Evolutionary conservation across 1,140 invertebrate species (phyloP), one percentile per base, ranked within the genome.

Genomic region (Psilanteris sp.): DNA sequence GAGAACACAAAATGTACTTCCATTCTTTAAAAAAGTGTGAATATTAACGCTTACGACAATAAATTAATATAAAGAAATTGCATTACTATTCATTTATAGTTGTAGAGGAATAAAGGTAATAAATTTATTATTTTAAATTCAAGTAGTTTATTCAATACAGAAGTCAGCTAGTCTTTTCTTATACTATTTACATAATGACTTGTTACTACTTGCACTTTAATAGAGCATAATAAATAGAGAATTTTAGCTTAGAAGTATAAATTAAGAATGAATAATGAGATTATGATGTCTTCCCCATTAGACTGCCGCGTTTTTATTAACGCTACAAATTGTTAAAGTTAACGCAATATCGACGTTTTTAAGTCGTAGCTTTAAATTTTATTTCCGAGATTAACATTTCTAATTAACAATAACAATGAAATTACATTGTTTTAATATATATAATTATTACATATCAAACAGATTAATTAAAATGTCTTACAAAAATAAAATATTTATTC

Each of bases 131-230:
- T 22, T 34, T 43, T 62, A 24, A 64, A 54, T 64, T 64, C 24
- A 55, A 57, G 41, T 55, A 41, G 24, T 73, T 73, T 61, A 62
- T 78, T 75, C 18, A 43, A 57, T 68, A 66, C 16, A 24, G 66
- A 43, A 67, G 43, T 78, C 34, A 75, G 41, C 41, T 66, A 57
- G 52, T 24, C 11, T 55, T 50, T 48, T 62, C 22, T 41, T 71
- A 43, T 62, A 79, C 50, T 83, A 82, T 83, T 81, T 84, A 84
- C 83, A 83, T n/a, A n/a, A n/a, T 80, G 80, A 84, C 73, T 81
- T 70, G 57, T 32, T 78, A 77, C 67, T 71, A 61, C 26, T 61
- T 57, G 54, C n/a, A n/a, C n/a, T n/a, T n/a, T n/a, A n/a, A n/a
- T n/a, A 50, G 50, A 57, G 64, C 64, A 57, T 57, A 57, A 41